Conservation (phyloP, 2,888 invertebrate species). For the Bedellia somnulentella region DNA sequence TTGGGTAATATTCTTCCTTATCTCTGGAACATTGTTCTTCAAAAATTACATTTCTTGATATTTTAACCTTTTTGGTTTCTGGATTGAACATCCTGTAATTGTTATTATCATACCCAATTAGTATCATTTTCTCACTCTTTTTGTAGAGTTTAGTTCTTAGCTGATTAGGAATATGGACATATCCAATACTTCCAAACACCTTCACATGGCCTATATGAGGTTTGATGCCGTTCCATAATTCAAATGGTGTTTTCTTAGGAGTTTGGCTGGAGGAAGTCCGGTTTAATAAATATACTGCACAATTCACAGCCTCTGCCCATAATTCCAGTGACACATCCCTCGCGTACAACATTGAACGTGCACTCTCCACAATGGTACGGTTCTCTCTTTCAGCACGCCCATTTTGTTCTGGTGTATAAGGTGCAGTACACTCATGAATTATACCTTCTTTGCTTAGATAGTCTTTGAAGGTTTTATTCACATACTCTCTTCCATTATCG, state of each 20-base stretch:
- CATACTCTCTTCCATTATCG: too few relatives aligned
- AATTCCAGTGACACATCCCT: slow-evolving; percentile 10
- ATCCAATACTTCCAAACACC: too few relatives aligned
- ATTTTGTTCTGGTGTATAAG: slow-evolving; percentile 19
- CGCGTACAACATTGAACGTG: too few relatives aligned
- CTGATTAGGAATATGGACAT: too few relatives aligned
- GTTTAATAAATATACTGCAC: slow-evolving; percentile 20
- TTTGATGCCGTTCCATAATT: slow-evolving; percentile 16
- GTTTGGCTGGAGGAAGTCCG: slow-evolving; percentile 16
- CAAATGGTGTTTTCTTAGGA: slow-evolving; percentile 13
- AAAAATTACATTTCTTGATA: slow-evolving; percentile 15
- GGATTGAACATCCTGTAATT: slow-evolving; percentile 17
- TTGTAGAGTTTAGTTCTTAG: too few relatives aligned
- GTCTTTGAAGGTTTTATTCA: too few relatives aligned
- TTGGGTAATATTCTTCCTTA: slow-evolving; percentile 9
- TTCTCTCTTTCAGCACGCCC: slow-evolving; percentile 18
- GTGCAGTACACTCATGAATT: slow-evolving; percentile 15
- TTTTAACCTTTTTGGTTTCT: slow-evolving; percentile 9
- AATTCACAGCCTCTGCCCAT: slow-evolving; percentile 17
- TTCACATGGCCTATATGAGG: slow-evolving; percentile 11
- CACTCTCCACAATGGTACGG: slow-evolving; percentile 17
- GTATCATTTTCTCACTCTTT: slow-evolving; percentile 14
- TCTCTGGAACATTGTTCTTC: slow-evolving; percentile 12
- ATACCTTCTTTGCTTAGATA: too few relatives aligned
- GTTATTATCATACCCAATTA: too few relatives aligned